A percentile compares a stretch with the other conserved stretches of the same genome.
phyloP scores from a whole-genome alignment of 92 coral and sea anemone genomes.

The Palythoa grandiflora region DNA sequence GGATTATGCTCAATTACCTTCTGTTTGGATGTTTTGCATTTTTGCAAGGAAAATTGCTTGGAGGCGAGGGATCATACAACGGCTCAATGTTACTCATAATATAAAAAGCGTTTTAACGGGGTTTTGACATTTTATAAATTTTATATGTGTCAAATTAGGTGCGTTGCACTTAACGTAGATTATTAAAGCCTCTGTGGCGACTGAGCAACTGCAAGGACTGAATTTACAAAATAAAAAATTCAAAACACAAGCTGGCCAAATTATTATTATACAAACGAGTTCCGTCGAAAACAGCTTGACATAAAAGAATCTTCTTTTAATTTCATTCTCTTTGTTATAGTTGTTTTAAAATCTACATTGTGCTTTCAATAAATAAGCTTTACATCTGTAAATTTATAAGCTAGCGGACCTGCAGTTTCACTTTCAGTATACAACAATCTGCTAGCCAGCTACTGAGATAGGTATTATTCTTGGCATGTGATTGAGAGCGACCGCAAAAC shows the following conservation, averaged over 20 bases:
- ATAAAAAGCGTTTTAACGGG: not conserved
- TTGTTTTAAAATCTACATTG: constrained; percentile 3
- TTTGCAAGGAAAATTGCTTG: not conserved
- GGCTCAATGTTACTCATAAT: not conserved
- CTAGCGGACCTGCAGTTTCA: not conserved
- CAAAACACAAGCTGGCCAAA: not conserved
- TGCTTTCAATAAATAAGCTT: constrained; percentile 26
- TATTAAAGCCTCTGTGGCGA: too few species aligned
- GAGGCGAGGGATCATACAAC: not conserved
- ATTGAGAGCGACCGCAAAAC: not conserved
- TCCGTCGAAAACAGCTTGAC: not conserved
- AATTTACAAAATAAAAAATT: not conserved
- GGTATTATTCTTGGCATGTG: not conserved
- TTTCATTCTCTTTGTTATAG: not conserved
- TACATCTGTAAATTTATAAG: not conserved
- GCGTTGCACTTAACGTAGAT: too few species aligned
- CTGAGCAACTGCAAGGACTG: not conserved
- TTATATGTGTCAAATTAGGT: not conserved
- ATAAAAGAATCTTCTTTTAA: not conserved
- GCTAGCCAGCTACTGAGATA: too few species aligned
- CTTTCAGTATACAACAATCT: not conserved
- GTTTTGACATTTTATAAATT: too few species aligned
- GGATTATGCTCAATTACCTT: constrained; percentile 5
- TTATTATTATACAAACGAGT: not conserved
- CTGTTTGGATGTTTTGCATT: constrained; percentile 18